Base-by-base conservation (phyloP, 2,888 invertebrate species). In the Aricia artaxerxes region DNA sequence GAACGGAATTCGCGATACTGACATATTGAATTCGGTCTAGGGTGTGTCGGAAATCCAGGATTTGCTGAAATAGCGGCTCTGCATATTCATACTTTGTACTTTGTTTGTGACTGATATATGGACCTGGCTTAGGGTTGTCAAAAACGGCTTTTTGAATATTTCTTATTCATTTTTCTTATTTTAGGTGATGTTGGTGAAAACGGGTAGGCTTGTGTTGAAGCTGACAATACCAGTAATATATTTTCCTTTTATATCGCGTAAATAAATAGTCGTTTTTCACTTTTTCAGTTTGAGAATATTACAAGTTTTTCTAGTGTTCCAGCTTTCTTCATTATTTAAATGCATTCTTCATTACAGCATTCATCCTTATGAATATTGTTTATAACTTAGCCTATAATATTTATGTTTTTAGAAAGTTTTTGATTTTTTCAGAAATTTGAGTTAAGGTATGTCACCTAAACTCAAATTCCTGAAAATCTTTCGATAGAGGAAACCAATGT, bases 31-130 rank as follows among this genome's bases (percentile, higher is more conserved):
- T 44, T n/a, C 75, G 4, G 75, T 24, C 75, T 49, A 75, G 44
- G 44, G 4, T 24, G 49, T 44, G 73, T 49, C 44, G 49, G 44
- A 49, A 75, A 75, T 75, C 44, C 24, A 24, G 75, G 44, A 49
- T 75, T 75, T 75, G 49, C 49, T 49, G 24, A 31, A 75, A 31
- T 9, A n/a, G 49, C 44, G 11, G 49, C 75, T 75, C 11, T 75
- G 49, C 24, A 75, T 75, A 44, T 75, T 75, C 75, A 75, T 75
- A 75, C 44, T 75, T 75, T 75, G 49, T 75, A 24, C 24, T 11
- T 44, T 49, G 49, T 24, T 75, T 40, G 73, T 44, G 73, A 44
- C 44, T 31, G 35, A 11, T 11, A 31, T 31, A 69, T 69, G 31
- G 9, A 24, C 61, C 61, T 69, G 31, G 31, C 64, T 69, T 69